Evolutionary conservation across 2,113 vertebrate species (phyloP), one percentile per base, ranked within the genome.

Genomic region (Gadus chalcogrammus): DNA sequence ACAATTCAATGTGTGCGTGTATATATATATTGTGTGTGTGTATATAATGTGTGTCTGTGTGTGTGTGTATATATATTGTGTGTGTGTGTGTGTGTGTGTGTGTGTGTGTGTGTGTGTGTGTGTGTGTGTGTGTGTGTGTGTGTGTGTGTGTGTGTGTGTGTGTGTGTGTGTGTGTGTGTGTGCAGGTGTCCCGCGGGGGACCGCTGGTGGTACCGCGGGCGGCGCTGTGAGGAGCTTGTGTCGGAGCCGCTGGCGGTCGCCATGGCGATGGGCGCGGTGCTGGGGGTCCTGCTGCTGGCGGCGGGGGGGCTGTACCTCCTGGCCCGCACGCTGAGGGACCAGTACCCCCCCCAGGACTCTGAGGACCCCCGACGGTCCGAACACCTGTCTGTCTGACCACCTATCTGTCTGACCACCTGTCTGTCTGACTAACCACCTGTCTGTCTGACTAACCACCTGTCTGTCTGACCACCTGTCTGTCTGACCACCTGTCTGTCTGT

Each of bases 141-240:
- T n/a, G n/a, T n/a, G 28, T 31, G 28, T 31, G 28, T 31, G 28
- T 31, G 28, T 31, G 28, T 31, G 28, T 31, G 28, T 31, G 28
- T 31, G 2, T 35, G 31, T 35, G 31, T 35, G 31, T 35, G 31
- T 35, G 65, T 66, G 64, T 66, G 64, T 66, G n/a, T 66, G 17
- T 63, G 28, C 22, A 99, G 97, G 70, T 99, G 97, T 79, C 94
- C 93, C 3, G 95, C 97, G 0, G 96, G 97, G 65, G 95, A 96
- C 83, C 96, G 96, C 84, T 99, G 97, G 95, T 98, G 96, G 95
- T 98, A 95, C 70, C 94, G 95, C 11, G 97, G 96, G 0, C 93
- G 98, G 67, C 97, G 93, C 82, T 99, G 97, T 60, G 89, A 92
- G 74, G 95, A 99, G 71, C 96, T 93, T 0, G 94, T 99, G 16